phyloP scores from a whole-genome alignment of 37 sponge, comb jelly and placozoan species.

The Agelas oroides region DNA sequence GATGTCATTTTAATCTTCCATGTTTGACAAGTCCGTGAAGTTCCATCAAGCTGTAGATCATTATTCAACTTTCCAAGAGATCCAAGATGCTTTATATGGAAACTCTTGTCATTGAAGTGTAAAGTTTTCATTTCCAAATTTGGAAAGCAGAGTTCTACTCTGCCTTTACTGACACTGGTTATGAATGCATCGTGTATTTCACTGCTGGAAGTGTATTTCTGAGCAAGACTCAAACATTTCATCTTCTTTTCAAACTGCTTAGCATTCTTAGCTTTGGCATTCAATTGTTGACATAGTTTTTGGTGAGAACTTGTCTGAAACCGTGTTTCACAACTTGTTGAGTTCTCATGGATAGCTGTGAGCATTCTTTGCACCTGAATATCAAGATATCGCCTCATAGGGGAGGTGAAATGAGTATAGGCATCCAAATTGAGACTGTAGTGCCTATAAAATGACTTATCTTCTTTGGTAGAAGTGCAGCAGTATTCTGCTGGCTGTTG shows the following conservation, averaged over 20 bases:
- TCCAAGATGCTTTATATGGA: background rate
- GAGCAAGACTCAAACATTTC: conserved; percentile 12
- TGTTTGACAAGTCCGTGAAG: background rate
- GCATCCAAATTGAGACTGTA: conserved; percentile 21
- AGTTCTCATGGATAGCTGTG: background rate
- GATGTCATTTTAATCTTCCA: conserved; percentile 28
- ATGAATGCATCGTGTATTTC: conserved; percentile 22
- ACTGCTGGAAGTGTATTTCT: conserved; percentile 21
- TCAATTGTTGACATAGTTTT: conserved; percentile 32
- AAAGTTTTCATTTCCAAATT: background rate
- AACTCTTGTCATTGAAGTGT: background rate
- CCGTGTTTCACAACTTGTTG: background rate
- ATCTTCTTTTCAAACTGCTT: conserved; percentile 48
- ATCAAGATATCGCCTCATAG: conserved; percentile 72
- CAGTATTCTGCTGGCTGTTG: conserved; percentile 46
- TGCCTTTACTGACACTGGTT: background rate
- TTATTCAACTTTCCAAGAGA: no score
- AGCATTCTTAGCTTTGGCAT: conserved; percentile 22
- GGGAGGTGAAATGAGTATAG: conserved; percentile 83
- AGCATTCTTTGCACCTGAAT: conserved; percentile 61
- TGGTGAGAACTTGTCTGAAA: background rate
- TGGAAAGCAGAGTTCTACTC: conserved; percentile 22
- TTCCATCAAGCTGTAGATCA: background rate
- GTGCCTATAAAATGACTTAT: conserved; percentile 26
- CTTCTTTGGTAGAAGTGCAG: conserved; percentile 6